These are phyloP conservation scores for Vireo griseus DNA, from an alignment of 2,797 vertebrate species.

Conservation along the genomic window DNA sequence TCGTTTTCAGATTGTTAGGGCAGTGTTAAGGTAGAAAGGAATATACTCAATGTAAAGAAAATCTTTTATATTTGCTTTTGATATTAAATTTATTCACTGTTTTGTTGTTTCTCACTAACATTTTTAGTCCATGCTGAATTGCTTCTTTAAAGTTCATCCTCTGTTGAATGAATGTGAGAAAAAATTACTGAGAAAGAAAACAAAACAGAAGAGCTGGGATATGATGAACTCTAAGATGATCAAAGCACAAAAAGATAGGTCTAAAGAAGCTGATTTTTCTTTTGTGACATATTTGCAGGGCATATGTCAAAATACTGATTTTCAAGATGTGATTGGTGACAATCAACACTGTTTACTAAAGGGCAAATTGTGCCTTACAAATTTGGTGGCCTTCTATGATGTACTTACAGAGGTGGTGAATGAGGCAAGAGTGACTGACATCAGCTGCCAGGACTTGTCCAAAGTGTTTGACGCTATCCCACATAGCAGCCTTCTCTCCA, in stretches of 20 bases:
- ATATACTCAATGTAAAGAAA: background rate
- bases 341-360: background rate
- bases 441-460: background rate
- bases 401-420: background rate
- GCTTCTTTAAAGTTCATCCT: background rate
- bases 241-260: background rate
- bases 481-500: background rate
- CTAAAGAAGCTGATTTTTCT: background rate
- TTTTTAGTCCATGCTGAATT: background rate
- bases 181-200: background rate
- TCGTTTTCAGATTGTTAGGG: background rate
- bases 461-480: background rate
- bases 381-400: background rate
- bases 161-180: background rate
- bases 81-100: background rate
- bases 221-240: background rate
- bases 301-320: background rate
- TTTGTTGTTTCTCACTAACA: background rate
- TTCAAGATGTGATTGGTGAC: background rate
- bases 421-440: background rate
- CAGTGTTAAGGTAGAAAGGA: background rate
- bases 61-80: background rate
- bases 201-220: background rate
- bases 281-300: background rate
- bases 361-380: background rate